These are phyloP conservation scores for Halcyon leucocephala DNA, from an alignment of 2,797 vertebrate genomes.

Conservation along the genomic window DNA sequence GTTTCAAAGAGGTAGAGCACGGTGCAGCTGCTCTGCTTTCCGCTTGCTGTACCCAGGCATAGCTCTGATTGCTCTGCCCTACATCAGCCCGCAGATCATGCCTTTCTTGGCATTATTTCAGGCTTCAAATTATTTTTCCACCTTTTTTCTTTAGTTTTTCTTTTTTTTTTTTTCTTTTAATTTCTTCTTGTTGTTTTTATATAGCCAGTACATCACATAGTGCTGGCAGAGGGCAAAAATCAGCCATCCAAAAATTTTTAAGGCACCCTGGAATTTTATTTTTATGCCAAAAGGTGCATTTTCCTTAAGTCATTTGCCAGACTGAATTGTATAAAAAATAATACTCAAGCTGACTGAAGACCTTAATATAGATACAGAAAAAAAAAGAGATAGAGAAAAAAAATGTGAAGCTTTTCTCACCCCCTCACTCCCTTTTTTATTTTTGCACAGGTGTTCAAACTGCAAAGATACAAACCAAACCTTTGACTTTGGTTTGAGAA, in stretches of 20 bases:
- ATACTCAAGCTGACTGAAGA: neutral
- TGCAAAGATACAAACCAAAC: neutral
- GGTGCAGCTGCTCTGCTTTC: constrained; percentile 38
- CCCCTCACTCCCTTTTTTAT: neutral
- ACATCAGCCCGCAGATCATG: neutral
- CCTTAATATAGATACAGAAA: accelerated
- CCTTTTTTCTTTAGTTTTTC: too few relatives aligned
- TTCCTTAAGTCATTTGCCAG: neutral
- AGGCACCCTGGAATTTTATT: neutral
- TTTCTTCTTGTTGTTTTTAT: neutral
- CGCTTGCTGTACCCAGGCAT: accelerated
- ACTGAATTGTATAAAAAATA: neutral
- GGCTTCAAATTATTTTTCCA: neutral
- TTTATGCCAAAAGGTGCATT: neutral
- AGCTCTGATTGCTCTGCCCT: constrained; percentile 22
- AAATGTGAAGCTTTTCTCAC: neutral
- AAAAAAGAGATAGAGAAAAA: too few relatives aligned
- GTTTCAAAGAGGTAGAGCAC: constrained; percentile 36
- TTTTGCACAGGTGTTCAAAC: constrained; percentile 15
- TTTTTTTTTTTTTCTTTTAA: too few relatives aligned
- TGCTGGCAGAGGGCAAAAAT: neutral
- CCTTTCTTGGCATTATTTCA: neutral
- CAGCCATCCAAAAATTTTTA: neutral
- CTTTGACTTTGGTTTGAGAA: neutral
- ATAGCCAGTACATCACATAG: neutral